Conservation (phyloP, 2,113 vertebrate species). For the Charadrius vociferus region DNA sequence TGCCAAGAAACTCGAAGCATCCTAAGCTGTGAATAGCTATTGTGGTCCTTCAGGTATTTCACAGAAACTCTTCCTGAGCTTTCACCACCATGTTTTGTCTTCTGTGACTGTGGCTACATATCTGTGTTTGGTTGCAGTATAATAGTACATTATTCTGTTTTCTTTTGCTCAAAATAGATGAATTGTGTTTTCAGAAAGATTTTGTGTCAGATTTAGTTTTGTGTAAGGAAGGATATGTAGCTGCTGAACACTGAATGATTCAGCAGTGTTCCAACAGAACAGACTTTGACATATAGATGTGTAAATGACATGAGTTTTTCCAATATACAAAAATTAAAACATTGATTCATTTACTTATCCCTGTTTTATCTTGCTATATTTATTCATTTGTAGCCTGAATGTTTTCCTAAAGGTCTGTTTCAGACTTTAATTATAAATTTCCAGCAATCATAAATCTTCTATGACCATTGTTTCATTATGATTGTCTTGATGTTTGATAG, state of each 20-base stretch:
- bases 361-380: background rate
- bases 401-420: background rate
- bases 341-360: background rate
- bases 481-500: background rate
- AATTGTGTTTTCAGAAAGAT: background rate
- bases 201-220: background rate
- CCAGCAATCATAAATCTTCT: background rate
- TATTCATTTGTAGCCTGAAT: background rate
- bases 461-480: background rate
- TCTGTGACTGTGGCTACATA: background rate
- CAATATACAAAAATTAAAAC: background rate
- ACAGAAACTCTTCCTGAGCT: background rate
- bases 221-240: rapidly evolving
- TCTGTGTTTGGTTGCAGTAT: background rate
- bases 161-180: background rate
- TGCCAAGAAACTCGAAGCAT: background rate
- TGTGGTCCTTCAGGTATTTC: background rate
- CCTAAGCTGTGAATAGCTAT: background rate
- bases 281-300: slow-evolving; percentile 26
- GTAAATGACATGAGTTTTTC: background rate
- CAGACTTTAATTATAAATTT: background rate
- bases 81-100: rapidly evolving
- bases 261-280: background rate
- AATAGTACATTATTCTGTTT: background rate
- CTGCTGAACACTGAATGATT: slow-evolving; percentile 15